phyloP scores from a whole-genome alignment of 2,113 vertebrate genomes.

The Cheirogaleus medius region DNA sequence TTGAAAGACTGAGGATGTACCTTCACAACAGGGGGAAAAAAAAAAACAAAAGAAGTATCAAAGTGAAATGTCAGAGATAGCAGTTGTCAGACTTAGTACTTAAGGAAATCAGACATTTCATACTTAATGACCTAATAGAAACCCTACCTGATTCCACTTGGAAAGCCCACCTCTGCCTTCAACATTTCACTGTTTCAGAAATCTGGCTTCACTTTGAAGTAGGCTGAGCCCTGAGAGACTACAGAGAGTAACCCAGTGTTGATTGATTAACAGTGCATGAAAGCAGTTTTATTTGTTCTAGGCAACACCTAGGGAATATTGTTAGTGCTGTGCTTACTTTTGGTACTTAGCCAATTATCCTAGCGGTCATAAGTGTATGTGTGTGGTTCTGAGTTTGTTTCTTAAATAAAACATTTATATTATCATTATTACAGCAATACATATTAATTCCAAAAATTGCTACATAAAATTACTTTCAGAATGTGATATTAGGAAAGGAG shows the following conservation, averaged over 20 bases:
- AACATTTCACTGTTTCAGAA: neutral
- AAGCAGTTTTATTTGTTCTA: neutral
- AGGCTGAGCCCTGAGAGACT: neutral
- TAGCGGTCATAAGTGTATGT: neutral
- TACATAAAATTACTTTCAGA: neutral
- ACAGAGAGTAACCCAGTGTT: neutral
- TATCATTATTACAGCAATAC: neutral
- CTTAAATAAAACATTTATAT: neutral
- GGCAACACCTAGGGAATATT: neutral
- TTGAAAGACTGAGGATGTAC: too few species aligned
- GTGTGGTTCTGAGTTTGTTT: neutral
- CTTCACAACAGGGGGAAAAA: too few species aligned
- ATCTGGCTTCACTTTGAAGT: neutral
- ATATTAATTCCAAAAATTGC: neutral
- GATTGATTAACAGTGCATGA: neutral
- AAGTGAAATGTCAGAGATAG: too few species aligned
- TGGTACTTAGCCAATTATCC: neutral
- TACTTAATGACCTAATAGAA: neutral
- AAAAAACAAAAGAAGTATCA: too few species aligned
- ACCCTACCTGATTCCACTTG: neutral
- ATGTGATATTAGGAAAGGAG: neutral
- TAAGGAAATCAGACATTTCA: too few species aligned
- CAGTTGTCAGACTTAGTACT: too few species aligned
- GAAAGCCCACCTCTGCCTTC: neutral
- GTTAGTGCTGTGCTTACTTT: neutral